Evolutionary conservation across 2,113 vertebrate genomes (phyloP).

Genomic region (Coturnix japonica): DNA sequence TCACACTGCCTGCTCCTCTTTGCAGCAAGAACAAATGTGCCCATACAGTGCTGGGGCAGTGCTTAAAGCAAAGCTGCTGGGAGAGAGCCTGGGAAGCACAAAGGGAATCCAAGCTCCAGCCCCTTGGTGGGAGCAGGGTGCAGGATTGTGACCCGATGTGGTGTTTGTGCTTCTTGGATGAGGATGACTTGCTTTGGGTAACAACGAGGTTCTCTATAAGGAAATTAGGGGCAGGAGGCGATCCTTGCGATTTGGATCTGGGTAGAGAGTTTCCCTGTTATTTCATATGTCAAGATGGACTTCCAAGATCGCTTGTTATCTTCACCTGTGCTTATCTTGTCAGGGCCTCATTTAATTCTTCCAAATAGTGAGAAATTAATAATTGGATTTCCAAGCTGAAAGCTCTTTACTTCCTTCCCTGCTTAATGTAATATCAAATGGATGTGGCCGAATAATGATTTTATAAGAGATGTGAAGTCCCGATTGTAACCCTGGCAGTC

Average conservation of each 20-base stretch:
- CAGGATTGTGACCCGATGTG: accelerated
- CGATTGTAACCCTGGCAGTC: conserved; percentile 23
- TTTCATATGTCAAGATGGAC: background rate
- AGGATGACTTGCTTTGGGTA: background rate
- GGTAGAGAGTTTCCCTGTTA: conserved; percentile 1
- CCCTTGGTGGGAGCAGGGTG: background rate
- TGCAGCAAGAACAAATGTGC: background rate
- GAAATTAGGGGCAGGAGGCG: conserved; percentile 7
- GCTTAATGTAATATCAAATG: background rate
- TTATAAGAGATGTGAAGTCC: conserved; percentile 1
- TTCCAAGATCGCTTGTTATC: background rate
- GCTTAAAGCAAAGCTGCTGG: background rate
- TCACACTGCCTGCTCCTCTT: background rate
- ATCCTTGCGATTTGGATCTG: background rate
- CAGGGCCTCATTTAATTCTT: conserved; percentile 23
- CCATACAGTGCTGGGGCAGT: background rate
- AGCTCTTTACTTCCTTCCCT: conserved; percentile 14
- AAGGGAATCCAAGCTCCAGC: background rate
- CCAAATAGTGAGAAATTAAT: conserved; percentile 39
- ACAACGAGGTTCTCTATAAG: background rate
- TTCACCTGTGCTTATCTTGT: background rate
- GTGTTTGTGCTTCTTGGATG: background rate
- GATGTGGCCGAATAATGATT: conserved; percentile 42
- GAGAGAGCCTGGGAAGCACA: background rate
- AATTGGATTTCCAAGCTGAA: conserved; percentile 45